Evolutionary conservation across 2,888 invertebrate species (phyloP), one percentile per base, ranked within the genome.

Genomic region (Hetaerina titia): DNA sequence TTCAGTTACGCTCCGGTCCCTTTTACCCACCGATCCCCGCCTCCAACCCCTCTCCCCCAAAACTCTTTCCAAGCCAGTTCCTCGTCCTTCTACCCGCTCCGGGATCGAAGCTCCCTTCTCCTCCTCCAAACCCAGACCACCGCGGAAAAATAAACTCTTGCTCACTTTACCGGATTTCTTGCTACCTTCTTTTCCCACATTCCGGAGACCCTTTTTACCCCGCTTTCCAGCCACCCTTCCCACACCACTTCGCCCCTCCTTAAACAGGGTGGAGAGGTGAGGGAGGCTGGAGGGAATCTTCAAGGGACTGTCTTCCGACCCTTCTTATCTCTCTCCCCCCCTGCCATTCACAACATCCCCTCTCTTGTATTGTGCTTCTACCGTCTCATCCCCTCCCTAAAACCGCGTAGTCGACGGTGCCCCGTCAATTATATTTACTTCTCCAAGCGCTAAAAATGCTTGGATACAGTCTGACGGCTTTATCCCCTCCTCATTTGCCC

Each of bases 391-490:
- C 89, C 81, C 89, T 2, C 87, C 6, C 89, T 11, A 31, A 25
- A 81, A 31, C 81, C 25, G 81, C 31, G 31, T 31, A 31, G 81
- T 81, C 81, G 81, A 81, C 81, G 81, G 81, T 31, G 25, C 31
- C 81, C 81, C 81, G 81, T 81, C 81, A 81, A 81, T 81, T 81
- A 81, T 81, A 81, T 81, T 81, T 81, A 81, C 81, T 81, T 81
- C 81, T 31, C 81, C 81, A 81, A 81, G 81, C 81, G 81, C 60
- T 63, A 90, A 90, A 90, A 31, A 56, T 63, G 63, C 60, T 15
- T 45, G 90, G 63, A 90, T 63, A 90, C 31, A 90, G 31, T 90
- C 19, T 9, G 17, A 45, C 60, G 90, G 31, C 58, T 15, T 45
- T 17, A 2, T 45, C 88, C 88, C 31, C 13, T 88, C 22, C 31